Evolutionary conservation across 2,888 invertebrate genomes (phyloP), one percentile per base, ranked within the genome.

Genomic region (Phaonia tiefii): DNA sequence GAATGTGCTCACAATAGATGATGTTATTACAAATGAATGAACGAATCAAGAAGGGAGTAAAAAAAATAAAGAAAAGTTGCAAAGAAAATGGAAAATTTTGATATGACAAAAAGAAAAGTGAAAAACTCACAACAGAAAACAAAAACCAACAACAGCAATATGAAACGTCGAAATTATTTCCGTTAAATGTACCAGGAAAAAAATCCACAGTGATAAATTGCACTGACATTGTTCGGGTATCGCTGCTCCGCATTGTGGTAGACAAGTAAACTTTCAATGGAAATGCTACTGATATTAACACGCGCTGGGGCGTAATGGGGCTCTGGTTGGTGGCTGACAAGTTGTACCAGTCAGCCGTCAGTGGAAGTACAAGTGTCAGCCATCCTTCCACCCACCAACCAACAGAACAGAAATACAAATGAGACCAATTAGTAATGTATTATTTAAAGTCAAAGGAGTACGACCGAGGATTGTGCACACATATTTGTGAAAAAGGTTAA

Each of bases 341-440:
- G 8, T 3, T 8, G 31, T 31, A 31, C 31, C 3, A 8, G 8
- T 31, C 8, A 31, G 31, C 31, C 13, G 39, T 1, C 7, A 37
- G 17, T 15, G 17, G n/a, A 15, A 15, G 42, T 31, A 72, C 67
- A 4, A 22, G 37, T 65, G 54, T 26, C 42, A 20, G n/a, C n/a
- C n/a, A n/a, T n/a, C n/a, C n/a, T n/a, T n/a, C n/a, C 51, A 70
- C 69, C 63, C 58, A 25, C 66, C 49, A 70, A 22, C 58, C 25
- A 49, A 76, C 39, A 25, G 67, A 11, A 10, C 37, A 11, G 15
- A 71, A 71, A 81, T 78, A 74, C 78, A 81, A 78, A 75, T 78
- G 75, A 77, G 75, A 81, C 80, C 80, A 81, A 81, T 81, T 81
- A 81, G 77, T 72, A 75, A 75, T 15, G 67, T 81, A 81, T 78